Evolutionary conservation across 2,888 invertebrate species (phyloP).

Genomic region (Unio pictorum): DNA sequence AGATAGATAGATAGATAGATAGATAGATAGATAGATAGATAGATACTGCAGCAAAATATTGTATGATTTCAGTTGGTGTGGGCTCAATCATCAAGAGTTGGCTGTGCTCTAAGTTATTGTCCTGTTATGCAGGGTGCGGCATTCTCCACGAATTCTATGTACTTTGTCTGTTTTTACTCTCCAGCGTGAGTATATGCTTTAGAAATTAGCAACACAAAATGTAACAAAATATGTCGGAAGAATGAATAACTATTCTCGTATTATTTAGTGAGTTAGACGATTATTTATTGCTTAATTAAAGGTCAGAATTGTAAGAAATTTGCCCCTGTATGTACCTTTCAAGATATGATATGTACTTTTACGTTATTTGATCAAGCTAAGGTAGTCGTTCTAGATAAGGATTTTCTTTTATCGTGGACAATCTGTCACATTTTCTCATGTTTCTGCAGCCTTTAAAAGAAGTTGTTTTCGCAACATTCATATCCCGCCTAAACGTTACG

Average conservation of each 20-base stretch:
- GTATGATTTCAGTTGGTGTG: conserved; percentile 50
- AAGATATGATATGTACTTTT: too few relatives aligned
- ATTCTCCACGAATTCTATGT: conserved; percentile 43
- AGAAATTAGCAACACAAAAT: background rate
- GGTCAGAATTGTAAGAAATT: background rate
- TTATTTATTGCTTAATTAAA: background rate
- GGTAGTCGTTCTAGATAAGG: too few relatives aligned
- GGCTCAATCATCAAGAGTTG: conserved; percentile 47
- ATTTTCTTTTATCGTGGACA: too few relatives aligned
- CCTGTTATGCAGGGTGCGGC: conserved; percentile 23
- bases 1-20: too few relatives aligned
- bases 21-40: too few relatives aligned
- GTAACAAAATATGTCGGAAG: too few relatives aligned
- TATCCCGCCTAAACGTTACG: too few relatives aligned
- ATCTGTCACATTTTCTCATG: too few relatives aligned
- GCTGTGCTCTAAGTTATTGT: conserved; percentile 49
- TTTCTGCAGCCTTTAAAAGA: too few relatives aligned
- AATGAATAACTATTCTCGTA: background rate
- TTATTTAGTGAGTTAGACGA: background rate
- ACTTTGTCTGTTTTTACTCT: conserved; percentile 57
- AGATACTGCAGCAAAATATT: too few relatives aligned
- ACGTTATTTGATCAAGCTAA: too few relatives aligned
- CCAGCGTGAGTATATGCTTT: conserved; percentile 44
- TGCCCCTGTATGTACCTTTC: background rate
- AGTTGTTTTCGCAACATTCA: too few relatives aligned